phyloP scores from a whole-genome alignment of 2,888 invertebrate species.

The Melieria crassipennis region DNA sequence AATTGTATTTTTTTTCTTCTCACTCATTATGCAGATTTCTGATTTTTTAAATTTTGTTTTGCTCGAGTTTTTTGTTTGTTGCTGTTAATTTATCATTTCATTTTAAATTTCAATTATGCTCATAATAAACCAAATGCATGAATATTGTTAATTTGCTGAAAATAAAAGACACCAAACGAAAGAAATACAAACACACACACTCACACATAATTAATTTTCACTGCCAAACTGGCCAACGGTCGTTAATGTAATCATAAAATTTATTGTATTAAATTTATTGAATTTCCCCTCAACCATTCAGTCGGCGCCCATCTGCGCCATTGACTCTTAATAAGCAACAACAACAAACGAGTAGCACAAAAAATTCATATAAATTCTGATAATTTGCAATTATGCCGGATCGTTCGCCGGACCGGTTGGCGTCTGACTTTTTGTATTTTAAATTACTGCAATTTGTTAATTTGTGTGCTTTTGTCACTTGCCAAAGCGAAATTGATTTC shows the following conservation, averaged over 20 bases:
- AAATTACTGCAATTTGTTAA: too few relatives aligned
- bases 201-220: not conserved
- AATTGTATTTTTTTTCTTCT: too few relatives aligned
- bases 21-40: not conserved
- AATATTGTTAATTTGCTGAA: not conserved
- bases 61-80: not conserved
- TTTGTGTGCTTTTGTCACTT: too few relatives aligned
- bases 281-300: not conserved
- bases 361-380: too few relatives aligned
- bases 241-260: not conserved
- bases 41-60: not conserved
- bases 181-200: slow-evolving; percentile 15
- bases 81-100: not conserved
- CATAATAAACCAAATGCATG: slow-evolving; percentile 17
- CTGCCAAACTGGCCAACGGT: not conserved
- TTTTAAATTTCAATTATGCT: too few relatives aligned
- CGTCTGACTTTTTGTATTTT: too few relatives aligned
- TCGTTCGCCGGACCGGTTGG: too few relatives aligned
- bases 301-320: not conserved
- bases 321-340: not conserved
- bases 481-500: too few relatives aligned
- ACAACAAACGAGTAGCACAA: not conserved
- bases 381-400: too few relatives aligned
- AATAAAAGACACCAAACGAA: not conserved
- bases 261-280: not conserved